Evolutionary conservation across 2,113 vertebrate species (phyloP).

Genomic region (Emydura subglobosa): DNA sequence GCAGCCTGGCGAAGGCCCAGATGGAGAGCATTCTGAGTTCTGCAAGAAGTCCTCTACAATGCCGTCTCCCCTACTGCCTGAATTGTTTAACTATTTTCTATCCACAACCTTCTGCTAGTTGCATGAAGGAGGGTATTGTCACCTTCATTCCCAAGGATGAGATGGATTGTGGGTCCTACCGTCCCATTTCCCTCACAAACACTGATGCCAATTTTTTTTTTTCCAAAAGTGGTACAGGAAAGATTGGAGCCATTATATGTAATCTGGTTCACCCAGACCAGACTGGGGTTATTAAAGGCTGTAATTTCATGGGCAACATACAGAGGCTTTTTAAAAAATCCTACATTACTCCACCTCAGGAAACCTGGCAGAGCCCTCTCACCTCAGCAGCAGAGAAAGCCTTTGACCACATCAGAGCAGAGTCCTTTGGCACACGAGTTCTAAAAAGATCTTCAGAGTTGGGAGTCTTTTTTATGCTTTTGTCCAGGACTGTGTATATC

Average conservation of each 20-base stretch:
- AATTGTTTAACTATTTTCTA: not conserved
- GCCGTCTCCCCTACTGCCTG: accelerated
- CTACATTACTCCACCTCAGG: not conserved
- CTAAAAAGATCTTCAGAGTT: not conserved
- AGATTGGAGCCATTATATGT: not conserved
- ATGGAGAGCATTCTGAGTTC: not conserved
- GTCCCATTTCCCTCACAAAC: not conserved
- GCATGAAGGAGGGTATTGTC: not conserved
- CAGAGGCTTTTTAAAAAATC: not conserved
- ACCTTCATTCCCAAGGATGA: not conserved
- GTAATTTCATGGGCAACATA: not conserved
- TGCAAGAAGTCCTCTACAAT: not conserved
- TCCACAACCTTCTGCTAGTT: not conserved
- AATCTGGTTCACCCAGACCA: not conserved
- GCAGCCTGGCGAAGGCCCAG: not conserved
- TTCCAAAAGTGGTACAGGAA: not conserved
- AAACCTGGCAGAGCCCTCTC: accelerated
- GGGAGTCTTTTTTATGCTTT: not conserved
- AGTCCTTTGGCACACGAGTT: not conserved
- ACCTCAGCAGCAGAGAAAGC: not conserved
- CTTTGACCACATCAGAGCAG: not conserved
- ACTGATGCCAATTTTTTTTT: not conserved
- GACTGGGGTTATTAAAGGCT: not conserved
- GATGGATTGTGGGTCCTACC: accelerated
- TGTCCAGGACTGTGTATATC: accelerated